These are phyloP conservation scores for Spongilla lacustris DNA, from an alignment of 37 sponge, comb jelly and placozoan species.

Conservation along the genomic window DNA sequence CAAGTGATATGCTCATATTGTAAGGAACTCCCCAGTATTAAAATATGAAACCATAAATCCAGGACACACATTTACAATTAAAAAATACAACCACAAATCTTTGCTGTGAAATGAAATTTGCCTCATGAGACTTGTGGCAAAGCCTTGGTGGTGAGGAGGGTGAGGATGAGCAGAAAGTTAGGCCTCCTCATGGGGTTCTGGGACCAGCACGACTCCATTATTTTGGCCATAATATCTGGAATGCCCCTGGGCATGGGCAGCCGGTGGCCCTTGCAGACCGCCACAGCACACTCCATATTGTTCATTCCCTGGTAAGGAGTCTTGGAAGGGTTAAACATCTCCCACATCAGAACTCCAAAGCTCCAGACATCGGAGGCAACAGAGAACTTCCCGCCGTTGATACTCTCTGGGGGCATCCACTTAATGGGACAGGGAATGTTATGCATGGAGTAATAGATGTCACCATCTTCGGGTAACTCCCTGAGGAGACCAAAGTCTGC, in stretches of 20 bases:
- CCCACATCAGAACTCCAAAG: constrained; percentile 75
- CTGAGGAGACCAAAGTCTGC: constrained; percentile 85
- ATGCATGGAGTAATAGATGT: constrained; percentile 20
- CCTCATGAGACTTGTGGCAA: neutral
- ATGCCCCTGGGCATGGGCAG: constrained; percentile 30
- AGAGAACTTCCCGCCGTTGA: constrained; percentile 46
- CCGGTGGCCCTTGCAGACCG: constrained; percentile 21
- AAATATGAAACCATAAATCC: no score
- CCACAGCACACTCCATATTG: constrained; percentile 10
- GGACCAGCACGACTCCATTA: constrained; percentile 82
- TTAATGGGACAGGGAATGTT: constrained; percentile 50
- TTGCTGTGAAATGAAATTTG: no score
- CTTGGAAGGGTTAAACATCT: constrained; percentile 57
- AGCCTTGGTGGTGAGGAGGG: constrained; percentile 48
- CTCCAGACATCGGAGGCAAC: constrained; percentile 82
- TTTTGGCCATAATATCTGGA: constrained; percentile 28
- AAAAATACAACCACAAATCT: no score
- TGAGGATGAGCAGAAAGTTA: constrained; percentile 69
- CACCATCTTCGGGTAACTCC: constrained; percentile 57
- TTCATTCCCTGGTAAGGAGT: neutral
- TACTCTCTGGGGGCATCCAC: constrained; percentile 79
- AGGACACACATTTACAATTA: no score
- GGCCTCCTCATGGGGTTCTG: constrained; percentile 55
- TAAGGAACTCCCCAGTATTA: no score
- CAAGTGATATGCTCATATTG: no score